Percentiles rank a stretch among this genome's conserved stretches.
phyloP scores from a whole-genome alignment of 2,113 vertebrate genomes.

The Syngnathus typhle region DNA sequence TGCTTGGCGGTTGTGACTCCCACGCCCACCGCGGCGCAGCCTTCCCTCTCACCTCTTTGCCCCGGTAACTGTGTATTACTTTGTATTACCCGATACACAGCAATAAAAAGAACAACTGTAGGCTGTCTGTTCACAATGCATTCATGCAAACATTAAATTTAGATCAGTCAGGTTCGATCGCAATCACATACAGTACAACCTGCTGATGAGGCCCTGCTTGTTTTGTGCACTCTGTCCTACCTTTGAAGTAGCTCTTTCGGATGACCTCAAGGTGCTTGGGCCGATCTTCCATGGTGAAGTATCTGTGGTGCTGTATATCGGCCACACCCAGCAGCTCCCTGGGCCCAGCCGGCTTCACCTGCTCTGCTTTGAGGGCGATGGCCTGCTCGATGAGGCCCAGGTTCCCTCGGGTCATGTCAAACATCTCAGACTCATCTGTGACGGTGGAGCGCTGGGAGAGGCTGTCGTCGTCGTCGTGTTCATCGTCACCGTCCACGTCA shows the following conservation, averaged over 20 bases:
- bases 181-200: background rate
- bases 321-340: conserved; percentile 73
- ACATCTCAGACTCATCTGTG: conserved; percentile 91
- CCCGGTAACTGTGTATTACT: no score
- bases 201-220: background rate
- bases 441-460: conserved; percentile 79
- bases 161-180: background rate
- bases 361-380: conserved; percentile 92
- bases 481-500: conserved; percentile 70
- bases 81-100: background rate
- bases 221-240: conserved; percentile 43
- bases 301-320: conserved; percentile 76
- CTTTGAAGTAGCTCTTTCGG: conserved; percentile 90
- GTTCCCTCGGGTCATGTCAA: conserved; percentile 91
- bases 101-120: background rate
- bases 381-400: conserved; percentile 94
- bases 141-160: background rate
- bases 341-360: conserved; percentile 76
- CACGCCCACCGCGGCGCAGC: no score
- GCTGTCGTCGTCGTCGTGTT: conserved; percentile 79
- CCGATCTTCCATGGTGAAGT: conserved; percentile 80
- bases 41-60: no score
- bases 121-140: background rate
- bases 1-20: no score
- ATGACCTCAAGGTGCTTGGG: conserved; percentile 81